Evolutionary conservation across 2,797 vertebrate genomes (phyloP).

Genomic region (Garrulus glandarius): DNA sequence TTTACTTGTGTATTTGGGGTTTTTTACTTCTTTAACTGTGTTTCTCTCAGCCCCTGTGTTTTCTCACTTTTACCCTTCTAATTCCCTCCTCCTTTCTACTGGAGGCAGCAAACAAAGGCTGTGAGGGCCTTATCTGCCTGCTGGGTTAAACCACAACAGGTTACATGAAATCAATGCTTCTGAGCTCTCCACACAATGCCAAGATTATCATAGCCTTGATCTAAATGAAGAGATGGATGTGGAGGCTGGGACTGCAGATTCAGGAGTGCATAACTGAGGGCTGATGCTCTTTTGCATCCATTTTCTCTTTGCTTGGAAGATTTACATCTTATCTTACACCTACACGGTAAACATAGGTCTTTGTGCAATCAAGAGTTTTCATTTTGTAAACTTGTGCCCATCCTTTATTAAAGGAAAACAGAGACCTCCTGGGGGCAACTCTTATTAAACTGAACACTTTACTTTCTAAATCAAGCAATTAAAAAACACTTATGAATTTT

Average conservation of each 20-base stretch:
- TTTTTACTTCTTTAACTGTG: neutral
- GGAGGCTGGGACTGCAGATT: neutral
- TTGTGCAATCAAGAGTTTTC: neutral
- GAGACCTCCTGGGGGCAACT: neutral
- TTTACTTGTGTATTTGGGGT: neutral
- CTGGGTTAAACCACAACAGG: neutral
- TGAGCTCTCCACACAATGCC: neutral
- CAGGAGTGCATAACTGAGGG: rapidly evolving
- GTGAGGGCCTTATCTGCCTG: neutral
- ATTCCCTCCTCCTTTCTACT: neutral
- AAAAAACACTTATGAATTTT: neutral
- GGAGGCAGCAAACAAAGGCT: rapidly evolving
- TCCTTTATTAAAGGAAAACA: neutral
- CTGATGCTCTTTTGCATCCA: neutral
- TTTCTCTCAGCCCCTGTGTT: neutral
- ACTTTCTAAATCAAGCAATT: neutral
- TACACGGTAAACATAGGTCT: neutral
- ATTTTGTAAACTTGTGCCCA: neutral
- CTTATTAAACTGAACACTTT: neutral
- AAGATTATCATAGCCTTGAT: neutral
- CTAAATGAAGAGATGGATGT: neutral
- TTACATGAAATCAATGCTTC: neutral
- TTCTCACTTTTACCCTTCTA: neutral
- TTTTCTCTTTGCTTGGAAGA: neutral
- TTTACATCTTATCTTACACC: neutral